A percentile compares a stretch with the other conserved stretches of the same genome.
phyloP scores from a whole-genome alignment of 2,113 vertebrate species.

The Anas platyrhynchos region DNA sequence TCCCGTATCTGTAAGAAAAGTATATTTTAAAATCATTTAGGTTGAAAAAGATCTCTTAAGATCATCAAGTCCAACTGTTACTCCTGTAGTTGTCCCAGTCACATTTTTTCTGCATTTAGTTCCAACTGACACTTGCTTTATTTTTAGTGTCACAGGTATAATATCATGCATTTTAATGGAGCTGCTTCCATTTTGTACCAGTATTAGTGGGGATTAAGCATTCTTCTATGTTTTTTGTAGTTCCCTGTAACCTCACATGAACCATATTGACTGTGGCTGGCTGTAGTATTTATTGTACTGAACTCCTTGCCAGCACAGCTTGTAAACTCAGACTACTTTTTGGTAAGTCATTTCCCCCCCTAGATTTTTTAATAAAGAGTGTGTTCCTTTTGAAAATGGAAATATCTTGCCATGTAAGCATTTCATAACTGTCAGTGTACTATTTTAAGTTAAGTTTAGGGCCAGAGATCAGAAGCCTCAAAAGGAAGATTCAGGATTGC shows the following conservation, averaged over 20 bases:
- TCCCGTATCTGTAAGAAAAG: not conserved
- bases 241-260: constrained; percentile 32
- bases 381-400: not conserved
- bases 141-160: not conserved
- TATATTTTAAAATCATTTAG: not conserved
- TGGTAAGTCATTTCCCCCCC: not conserved
- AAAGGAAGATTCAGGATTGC: not conserved
- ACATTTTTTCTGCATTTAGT: not conserved
- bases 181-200: not conserved
- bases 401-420: not conserved
- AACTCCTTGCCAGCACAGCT: constrained; percentile 15
- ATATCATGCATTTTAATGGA: not conserved
- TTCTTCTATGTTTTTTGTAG: constrained; percentile 15
- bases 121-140: not conserved
- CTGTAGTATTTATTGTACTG: constrained; percentile 38
- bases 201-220: not conserved
- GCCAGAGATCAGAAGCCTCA: not conserved
- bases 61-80: too few species aligned
- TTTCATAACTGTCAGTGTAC: not conserved
- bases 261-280: constrained; percentile 41
- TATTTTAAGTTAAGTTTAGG: constrained; percentile 1
- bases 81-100: not conserved
- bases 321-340: constrained; percentile 28
- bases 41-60: too few species aligned
- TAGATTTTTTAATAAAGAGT: not conserved